A percentile compares a stretch with the other conserved stretches of the same genome.
Conservation (phyloP, 37 sponge, comb jelly and placozoan genomes). For the Geodia barretti region DNA sequence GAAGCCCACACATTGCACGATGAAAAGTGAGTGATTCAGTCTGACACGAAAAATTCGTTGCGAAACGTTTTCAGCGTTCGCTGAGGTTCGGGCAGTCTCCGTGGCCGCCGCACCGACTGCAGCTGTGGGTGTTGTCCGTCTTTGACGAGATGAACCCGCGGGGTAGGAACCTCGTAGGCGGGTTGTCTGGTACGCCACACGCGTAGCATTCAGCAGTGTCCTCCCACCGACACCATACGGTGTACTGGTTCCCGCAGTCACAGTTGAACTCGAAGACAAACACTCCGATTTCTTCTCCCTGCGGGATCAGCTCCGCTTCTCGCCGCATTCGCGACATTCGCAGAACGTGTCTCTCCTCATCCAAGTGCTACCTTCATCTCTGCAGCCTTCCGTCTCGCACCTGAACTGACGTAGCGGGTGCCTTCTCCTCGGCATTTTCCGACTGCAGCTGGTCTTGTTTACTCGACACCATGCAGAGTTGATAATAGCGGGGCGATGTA, state of each 20-base stretch:
- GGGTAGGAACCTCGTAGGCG: neutral
- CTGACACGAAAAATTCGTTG: too few species aligned
- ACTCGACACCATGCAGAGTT: too few species aligned
- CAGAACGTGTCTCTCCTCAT: neutral
- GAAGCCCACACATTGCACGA: too few species aligned
- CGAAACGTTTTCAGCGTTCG: too few species aligned
- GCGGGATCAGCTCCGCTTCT: neutral
- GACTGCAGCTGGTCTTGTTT: too few species aligned
- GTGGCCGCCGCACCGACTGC: conserved; percentile 38
- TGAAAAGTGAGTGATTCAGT: too few species aligned
- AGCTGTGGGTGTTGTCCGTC: conserved; percentile 31
- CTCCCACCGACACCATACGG: conserved; percentile 1
- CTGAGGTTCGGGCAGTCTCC: conserved; percentile 36
- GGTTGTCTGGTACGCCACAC: neutral
- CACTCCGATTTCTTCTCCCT: conserved; percentile 19
- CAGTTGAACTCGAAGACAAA: conserved; percentile 16
- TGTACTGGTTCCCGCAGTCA: conserved; percentile 16
- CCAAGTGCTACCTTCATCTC: neutral
- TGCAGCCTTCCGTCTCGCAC: neutral
- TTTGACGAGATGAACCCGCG: neutral
- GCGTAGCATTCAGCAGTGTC: conserved; percentile 33
- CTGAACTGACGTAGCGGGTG: neutral
- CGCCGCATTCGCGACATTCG: neutral
- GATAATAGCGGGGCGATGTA: too few species aligned
- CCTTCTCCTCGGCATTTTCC: too few species aligned